These are phyloP conservation scores for Anolis apletophallus DNA, from an alignment of 2,797 vertebrate genomes.

Conservation along the genomic window DNA sequence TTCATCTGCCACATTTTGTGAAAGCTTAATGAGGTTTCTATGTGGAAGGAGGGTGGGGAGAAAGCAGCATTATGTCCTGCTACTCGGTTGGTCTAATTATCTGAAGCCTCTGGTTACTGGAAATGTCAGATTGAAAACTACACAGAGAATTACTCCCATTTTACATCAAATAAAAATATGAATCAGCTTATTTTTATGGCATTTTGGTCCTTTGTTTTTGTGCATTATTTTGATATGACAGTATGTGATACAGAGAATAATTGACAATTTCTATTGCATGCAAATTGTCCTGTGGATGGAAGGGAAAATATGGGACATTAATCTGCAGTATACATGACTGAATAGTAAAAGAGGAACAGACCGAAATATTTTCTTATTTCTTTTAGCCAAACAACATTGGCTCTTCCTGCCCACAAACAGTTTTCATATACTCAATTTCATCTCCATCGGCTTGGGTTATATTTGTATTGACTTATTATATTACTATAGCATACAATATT, in stretches of 20 bases:
- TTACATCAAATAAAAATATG: conserved; percentile 23
- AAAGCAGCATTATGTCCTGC: neutral
- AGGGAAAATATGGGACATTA: neutral
- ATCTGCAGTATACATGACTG: neutral
- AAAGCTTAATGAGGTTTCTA: neutral
- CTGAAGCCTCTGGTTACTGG: neutral
- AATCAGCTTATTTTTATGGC: conserved; percentile 37
- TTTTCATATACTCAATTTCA: neutral
- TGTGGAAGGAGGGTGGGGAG: neutral
- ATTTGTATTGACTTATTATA: neutral
- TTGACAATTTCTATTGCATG: neutral
- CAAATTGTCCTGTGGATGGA: conserved; percentile 9
- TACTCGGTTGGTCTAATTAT: conserved; percentile 1
- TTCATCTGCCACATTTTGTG: conserved; percentile 13
- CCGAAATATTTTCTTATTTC: neutral
- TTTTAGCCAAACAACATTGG: neutral
- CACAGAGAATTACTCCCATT: conserved; percentile 21
- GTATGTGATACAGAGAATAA: conserved; percentile 37
- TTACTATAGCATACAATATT: neutral
- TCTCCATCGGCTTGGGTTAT: neutral
- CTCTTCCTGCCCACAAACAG: neutral
- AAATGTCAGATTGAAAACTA: conserved; percentile 21
- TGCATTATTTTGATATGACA: conserved; percentile 33
- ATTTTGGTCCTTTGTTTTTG: conserved; percentile 24
- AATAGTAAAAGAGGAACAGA: neutral